Evolutionary conservation across 1,140 invertebrate species (phyloP).

Genomic region (Hylyphantes graminicola): DNA sequence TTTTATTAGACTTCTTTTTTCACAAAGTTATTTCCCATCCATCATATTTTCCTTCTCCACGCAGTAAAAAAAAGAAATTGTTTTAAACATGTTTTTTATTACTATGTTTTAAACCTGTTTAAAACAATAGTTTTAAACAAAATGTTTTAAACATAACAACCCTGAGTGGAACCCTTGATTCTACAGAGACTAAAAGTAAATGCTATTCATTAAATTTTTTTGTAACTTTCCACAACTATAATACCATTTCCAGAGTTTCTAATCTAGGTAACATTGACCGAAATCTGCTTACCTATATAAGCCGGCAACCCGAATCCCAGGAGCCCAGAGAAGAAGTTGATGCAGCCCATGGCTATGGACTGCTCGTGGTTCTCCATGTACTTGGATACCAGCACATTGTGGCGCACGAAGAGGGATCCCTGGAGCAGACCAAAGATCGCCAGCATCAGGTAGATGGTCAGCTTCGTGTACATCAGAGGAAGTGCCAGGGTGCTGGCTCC

Average conservation of each 20-base stretch:
- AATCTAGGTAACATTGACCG: not conserved
- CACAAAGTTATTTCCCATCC: too few species aligned
- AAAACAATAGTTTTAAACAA: too few species aligned
- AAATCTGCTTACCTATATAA: not conserved
- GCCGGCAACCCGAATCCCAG: constrained; percentile 21
- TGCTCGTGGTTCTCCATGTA: constrained; percentile 39
- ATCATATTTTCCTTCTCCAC: too few species aligned
- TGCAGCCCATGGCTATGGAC: constrained; percentile 25
- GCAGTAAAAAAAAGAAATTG: too few species aligned
- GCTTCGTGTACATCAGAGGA: constrained; percentile 2
- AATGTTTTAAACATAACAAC: too few species aligned
- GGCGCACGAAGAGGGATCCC: constrained; percentile 33
- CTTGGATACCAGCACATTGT: constrained; percentile 14
- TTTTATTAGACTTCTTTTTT: too few species aligned
- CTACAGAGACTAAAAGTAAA: not conserved
- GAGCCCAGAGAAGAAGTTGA: constrained; percentile 52
- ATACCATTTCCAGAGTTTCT: not conserved
- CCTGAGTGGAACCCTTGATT: too few species aligned
- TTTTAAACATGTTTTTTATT: too few species aligned
- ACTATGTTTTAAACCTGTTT: too few species aligned
- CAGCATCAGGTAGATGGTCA: not conserved
- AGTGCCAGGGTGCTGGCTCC: constrained; percentile 6
- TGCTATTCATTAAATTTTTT: not conserved
- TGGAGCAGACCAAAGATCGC: constrained; percentile 27
- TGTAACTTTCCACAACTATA: not conserved